Conservation (phyloP, 2,113 vertebrate genomes). For the Phalacrocorax carbo region DNA sequence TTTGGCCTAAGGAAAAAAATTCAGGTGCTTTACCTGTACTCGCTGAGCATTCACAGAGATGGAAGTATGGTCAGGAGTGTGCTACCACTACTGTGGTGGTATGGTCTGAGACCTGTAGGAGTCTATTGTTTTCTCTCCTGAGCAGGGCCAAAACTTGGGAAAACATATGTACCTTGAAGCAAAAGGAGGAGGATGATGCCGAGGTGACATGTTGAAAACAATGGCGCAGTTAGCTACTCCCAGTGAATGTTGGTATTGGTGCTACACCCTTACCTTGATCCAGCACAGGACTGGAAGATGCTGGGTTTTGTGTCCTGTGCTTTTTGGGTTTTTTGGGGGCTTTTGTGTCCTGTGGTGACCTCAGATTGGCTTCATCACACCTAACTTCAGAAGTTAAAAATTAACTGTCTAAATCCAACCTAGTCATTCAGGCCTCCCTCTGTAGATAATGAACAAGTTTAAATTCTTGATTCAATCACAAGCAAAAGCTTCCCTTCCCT, state of each 20-base stretch:
- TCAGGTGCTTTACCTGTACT: not conserved
- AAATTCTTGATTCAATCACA: not conserved
- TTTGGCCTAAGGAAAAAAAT: not conserved
- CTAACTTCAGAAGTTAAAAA: conserved; percentile 1
- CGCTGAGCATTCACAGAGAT: not conserved
- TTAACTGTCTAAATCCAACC: not conserved
- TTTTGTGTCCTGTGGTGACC: not conserved
- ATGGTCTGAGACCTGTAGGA: not conserved
- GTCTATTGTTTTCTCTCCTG: not conserved
- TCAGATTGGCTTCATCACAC: not conserved
- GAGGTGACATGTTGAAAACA: not conserved
- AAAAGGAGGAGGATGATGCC: not conserved
- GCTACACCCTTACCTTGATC: not conserved
- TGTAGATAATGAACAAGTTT: not conserved
- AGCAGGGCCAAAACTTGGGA: not conserved
- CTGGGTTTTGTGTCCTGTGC: not conserved
- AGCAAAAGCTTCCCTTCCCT: not conserved
- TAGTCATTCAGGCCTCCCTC: not conserved
- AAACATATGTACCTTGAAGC: not conserved
- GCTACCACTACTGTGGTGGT: not conserved
- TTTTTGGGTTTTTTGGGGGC: not conserved
- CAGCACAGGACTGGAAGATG: not conserved
- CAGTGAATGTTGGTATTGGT: not conserved
- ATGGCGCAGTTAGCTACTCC: not conserved
- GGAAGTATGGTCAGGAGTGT: not conserved